phyloP scores from a whole-genome alignment of 2,113 vertebrate species.

The Lagopus leucura region DNA sequence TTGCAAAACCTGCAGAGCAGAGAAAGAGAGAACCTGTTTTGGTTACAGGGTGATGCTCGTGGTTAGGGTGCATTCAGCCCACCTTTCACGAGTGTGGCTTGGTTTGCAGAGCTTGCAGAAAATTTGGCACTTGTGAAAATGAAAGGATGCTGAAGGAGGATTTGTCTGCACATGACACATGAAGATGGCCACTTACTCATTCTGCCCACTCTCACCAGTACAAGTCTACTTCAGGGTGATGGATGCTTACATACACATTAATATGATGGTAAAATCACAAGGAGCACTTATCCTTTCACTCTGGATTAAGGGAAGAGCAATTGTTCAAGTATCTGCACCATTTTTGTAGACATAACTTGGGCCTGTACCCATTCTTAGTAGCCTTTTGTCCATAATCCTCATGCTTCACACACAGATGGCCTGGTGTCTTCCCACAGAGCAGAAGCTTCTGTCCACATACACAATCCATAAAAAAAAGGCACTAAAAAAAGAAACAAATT shows the following conservation, averaged over 20 bases:
- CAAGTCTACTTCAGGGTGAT: background rate
- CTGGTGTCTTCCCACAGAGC: rapidly evolving
- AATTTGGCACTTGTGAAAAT: background rate
- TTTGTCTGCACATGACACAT: background rate
- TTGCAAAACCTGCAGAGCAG: background rate
- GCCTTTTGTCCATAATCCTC: background rate
- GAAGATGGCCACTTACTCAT: background rate
- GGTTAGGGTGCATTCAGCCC: background rate
- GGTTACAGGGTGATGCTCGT: background rate
- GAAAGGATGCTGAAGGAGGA: background rate
- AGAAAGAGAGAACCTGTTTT: background rate
- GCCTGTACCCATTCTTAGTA: background rate
- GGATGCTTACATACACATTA: background rate
- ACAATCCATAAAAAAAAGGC: background rate
- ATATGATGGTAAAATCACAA: background rate
- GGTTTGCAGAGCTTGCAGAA: background rate
- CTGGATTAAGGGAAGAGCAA: background rate
- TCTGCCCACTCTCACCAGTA: background rate
- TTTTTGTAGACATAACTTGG: background rate
- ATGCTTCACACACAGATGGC: background rate
- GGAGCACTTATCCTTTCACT: background rate
- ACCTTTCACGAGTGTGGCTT: background rate
- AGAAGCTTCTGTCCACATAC: background rate
- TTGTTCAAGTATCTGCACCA: background rate
- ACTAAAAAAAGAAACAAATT: slow-evolving; percentile 28